Base-by-base conservation (phyloP, 2,797 vertebrate genomes). In the Podarcis lilfordi region DNA sequence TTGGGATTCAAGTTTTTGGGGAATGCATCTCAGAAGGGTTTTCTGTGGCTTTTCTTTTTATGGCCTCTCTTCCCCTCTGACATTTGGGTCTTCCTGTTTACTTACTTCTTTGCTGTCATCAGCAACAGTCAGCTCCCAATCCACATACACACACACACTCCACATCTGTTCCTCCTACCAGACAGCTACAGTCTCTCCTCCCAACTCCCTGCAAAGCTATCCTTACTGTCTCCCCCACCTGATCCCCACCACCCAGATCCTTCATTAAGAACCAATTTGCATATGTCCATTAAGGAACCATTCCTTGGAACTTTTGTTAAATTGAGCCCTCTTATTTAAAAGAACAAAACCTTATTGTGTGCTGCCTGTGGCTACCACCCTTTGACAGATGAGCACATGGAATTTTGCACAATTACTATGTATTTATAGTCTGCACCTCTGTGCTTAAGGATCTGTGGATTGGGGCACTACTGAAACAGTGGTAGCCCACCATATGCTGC, bases 71-170 rank as follows among this genome's bases (percentile, higher is more conserved):
- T 81, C 15, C 59, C n/a, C 40, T 10, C 50, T 89, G 83, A 85
- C 88, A 85, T 89, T 89, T 89, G 83, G 7, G 19, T 68, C 32
- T 89, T 85, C 88, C 88, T 89, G 71, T 86, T 89, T 89, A 89
- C 71, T 85, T 55, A 55, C 50, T 55, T 89, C 78, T 81, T 76
- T 59, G 68, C 35, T 40, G 11, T 37, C 66, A 75, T 50, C 23
- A 1, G 10, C 11, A 84, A 81, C n/a, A 76, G 59, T 25, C 71
- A 81, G 50, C 4, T 68, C 29, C 29, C 69, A 81, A 32, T 68
- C 59, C 40, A 40, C 43, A 76, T 10, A 27, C 59, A 10, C 9
- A 37, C 9, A 37, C 37, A 74, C 71, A 74, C 29, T 15, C 27
- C 35, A 35, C 29, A 8, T n/a, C 2, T 37, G 55, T 43, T 25